A percentile compares a stretch with the other conserved stretches of the same genome.
Evolutionary conservation across 2,113 vertebrate species (phyloP).

Genomic region (Spea multiplicata): DNA sequence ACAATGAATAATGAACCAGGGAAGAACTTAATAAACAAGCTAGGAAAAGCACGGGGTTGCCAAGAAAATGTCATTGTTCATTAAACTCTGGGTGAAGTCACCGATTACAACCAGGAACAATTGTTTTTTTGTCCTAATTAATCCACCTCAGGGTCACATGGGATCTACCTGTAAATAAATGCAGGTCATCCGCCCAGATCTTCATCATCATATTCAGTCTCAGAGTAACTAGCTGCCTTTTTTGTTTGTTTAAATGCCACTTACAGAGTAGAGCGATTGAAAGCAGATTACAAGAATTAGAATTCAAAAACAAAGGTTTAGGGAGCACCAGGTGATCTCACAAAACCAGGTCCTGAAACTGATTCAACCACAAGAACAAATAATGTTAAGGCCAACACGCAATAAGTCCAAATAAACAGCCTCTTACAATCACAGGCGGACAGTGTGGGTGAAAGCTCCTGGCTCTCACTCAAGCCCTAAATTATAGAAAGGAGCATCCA

Average conservation of each 20-base stretch:
- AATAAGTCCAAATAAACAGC: too few species aligned
- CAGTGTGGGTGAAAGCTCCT: too few species aligned
- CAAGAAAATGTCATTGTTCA: conserved; percentile 28
- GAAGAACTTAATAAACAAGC: neutral
- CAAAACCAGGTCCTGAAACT: too few species aligned
- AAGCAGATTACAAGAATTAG: neutral
- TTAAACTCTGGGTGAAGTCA: neutral
- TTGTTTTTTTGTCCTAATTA: conserved; percentile 42
- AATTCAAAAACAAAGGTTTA: too few species aligned
- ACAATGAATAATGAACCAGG: conserved; percentile 7
- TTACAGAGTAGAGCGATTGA: neutral
- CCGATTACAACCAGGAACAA: neutral
- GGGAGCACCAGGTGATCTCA: too few species aligned
- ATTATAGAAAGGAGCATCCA: too few species aligned
- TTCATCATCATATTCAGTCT: neutral
- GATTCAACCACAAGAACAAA: too few species aligned
- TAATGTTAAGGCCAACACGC: too few species aligned
- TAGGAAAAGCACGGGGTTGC: neutral
- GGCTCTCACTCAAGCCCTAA: too few species aligned
- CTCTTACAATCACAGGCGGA: too few species aligned
- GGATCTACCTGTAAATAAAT: conserved; percentile 27
- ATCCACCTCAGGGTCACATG: conserved; percentile 45
- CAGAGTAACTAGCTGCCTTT: neutral
- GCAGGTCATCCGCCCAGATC: conserved; percentile 10
- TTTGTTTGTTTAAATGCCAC: neutral